Evolutionary conservation across 2,888 invertebrate species (phyloP).

Genomic region (Pterostichus niger): DNA sequence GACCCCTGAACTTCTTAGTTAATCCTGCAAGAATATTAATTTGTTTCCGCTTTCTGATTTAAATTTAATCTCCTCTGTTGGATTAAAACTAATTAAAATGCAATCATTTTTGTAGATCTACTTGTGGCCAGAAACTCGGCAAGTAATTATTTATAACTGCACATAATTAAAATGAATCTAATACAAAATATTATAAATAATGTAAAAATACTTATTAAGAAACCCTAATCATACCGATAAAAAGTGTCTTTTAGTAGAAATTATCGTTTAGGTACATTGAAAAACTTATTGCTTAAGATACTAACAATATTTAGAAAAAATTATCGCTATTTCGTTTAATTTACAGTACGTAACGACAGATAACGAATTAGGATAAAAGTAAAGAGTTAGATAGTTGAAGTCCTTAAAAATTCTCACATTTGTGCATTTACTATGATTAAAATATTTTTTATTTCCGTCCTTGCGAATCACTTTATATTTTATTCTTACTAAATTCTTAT

Average conservation of each 20-base stretch:
- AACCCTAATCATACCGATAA: background rate
- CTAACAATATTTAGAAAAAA: constrained; percentile 29
- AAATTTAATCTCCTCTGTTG: constrained; percentile 16
- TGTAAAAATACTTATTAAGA: background rate
- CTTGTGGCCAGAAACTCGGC: background rate
- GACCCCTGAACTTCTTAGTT: constrained; percentile 14
- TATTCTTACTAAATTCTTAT: constrained; percentile 19
- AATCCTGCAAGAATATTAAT: constrained; percentile 35
- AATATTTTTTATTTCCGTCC: constrained; percentile 14
- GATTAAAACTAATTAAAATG: constrained; percentile 44
- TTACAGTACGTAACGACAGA: constrained; percentile 28
- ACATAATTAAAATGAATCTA: constrained; percentile 27
- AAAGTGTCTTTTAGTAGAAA: background rate
- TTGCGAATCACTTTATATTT: constrained; percentile 29
- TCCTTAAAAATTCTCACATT: constrained; percentile 26
- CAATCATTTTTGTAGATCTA: constrained; percentile 42
- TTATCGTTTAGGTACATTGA: background rate
- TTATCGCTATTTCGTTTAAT: constrained; percentile 14
- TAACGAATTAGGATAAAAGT: constrained; percentile 26
- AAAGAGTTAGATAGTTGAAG: constrained; percentile 22
- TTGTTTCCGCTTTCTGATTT: constrained; percentile 16
- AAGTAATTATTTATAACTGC: constrained; percentile 22
- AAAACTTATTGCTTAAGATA: constrained; percentile 47
- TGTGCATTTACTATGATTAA: constrained; percentile 51
- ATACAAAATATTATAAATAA: background rate